Evolutionary conservation across 1,140 invertebrate species (phyloP).

Genomic region (Drosophila dunni): DNA sequence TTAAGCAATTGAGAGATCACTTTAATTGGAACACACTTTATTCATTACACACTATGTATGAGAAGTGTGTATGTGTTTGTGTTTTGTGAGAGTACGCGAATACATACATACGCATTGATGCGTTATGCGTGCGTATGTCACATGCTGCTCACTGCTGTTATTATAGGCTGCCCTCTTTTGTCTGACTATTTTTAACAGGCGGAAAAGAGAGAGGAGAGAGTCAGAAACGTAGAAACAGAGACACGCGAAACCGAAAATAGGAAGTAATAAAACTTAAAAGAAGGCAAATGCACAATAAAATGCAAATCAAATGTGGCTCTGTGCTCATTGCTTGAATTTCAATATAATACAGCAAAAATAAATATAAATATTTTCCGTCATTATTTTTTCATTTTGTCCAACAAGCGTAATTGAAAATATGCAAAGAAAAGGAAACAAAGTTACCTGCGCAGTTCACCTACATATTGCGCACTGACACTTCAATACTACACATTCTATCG

Average conservation of each 20-base stretch:
- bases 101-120: constrained; percentile 2
- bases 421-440: constrained; percentile 21
- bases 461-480: constrained; percentile 4
- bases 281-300: constrained; percentile 68
- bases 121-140: constrained; percentile 15
- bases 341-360: constrained; percentile 48
- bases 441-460: constrained; percentile 24
- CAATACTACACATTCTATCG: constrained; percentile 33
- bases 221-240: constrained; percentile 14
- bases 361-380: constrained; percentile 11
- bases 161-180: constrained; percentile 2
- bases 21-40: constrained; percentile 34
- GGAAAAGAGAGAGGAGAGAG: neutral
- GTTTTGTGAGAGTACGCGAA: neutral
- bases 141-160: constrained; percentile 4
- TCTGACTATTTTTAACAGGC: constrained; percentile 22
- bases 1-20: constrained; percentile 32
- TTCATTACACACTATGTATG: neutral
- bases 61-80: neutral
- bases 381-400: constrained; percentile 18
- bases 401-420: constrained; percentile 29
- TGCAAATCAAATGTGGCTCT: constrained; percentile 55
- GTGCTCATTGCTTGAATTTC: constrained; percentile 66
- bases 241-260: constrained; percentile 56
- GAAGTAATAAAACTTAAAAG: constrained; percentile 58